phyloP scores from a whole-genome alignment of 2,888 invertebrate genomes.

The Stenurella melanura region DNA sequence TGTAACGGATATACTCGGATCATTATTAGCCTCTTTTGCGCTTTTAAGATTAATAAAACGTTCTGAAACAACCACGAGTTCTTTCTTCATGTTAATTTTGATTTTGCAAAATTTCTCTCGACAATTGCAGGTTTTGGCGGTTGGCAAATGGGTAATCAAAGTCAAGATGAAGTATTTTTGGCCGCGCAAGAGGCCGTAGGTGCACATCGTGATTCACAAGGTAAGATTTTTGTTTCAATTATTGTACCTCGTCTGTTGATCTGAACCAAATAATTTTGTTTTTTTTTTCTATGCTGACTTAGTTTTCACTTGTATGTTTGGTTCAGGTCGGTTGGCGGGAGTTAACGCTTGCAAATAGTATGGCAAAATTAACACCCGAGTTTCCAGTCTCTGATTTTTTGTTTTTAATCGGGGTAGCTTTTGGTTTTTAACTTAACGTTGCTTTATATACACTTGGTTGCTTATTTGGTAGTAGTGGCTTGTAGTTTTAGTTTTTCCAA shows the following conservation, averaged over 20 bases:
- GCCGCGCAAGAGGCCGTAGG: conserved; percentile 86
- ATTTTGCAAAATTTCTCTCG: conserved; percentile 35
- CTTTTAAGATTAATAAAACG: not conserved
- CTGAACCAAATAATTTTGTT: conserved; percentile 49
- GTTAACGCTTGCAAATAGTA: conserved; percentile 65
- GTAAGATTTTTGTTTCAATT: conserved; percentile 80
- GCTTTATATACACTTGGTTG: conserved; percentile 64
- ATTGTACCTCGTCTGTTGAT: conserved; percentile 60
- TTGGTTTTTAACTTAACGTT: conserved; percentile 62
- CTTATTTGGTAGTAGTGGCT: conserved; percentile 61
- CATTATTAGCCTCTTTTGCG: conserved; percentile 21
- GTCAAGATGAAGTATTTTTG: conserved; percentile 91
- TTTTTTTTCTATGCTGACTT: not conserved
- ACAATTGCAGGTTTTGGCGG: conserved; percentile 81
- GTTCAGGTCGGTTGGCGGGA: conserved; percentile 58
- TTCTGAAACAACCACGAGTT: not conserved
- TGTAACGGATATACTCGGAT: not conserved
- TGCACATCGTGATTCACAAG: conserved; percentile 93
- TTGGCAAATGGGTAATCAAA: conserved; percentile 88
- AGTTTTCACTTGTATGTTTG: conserved; percentile 42
- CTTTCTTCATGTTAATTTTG: conserved; percentile 10
- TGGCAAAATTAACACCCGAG: conserved; percentile 72
- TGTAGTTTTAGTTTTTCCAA: conserved; percentile 54
- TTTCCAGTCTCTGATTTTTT: conserved; percentile 72
- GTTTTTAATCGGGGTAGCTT: conserved; percentile 63